A percentile compares a stretch with the other conserved stretches of the same genome.
Conservation (phyloP, 53 echinoderm and acorn worm species). For the Henricia sp. region DNA sequence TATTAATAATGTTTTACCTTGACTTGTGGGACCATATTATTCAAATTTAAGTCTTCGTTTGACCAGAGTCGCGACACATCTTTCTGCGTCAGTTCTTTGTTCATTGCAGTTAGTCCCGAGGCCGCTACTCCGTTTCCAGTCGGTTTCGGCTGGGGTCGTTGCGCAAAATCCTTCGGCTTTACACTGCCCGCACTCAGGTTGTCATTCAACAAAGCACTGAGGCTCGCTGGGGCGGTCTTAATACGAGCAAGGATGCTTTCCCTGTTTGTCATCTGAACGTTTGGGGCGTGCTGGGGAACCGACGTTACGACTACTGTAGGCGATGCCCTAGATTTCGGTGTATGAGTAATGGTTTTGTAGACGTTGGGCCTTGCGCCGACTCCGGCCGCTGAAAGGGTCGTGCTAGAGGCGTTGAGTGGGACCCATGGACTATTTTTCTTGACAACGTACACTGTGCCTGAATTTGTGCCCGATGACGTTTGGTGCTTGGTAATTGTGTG, state of each 20-base stretch:
- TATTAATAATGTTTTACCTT: constrained; percentile 24
- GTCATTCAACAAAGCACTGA: constrained; percentile 20
- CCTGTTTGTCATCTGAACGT: background rate
- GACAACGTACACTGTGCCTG: constrained; percentile 49
- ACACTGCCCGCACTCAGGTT: constrained; percentile 17
- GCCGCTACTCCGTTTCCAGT: constrained; percentile 1
- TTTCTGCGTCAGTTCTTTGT: constrained; percentile 17
- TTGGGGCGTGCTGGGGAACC: background rate
- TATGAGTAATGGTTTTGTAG: constrained; percentile 33
- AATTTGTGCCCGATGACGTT: constrained; percentile 30
- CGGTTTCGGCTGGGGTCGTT: background rate
- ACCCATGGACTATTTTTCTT: constrained; percentile 38
- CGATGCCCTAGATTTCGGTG: background rate
- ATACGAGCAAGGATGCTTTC: background rate
- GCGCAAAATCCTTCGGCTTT: background rate
- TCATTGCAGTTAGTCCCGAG: background rate
- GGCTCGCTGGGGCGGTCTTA: constrained; percentile 35
- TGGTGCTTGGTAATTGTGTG: constrained; percentile 11
- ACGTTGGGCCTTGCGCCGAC: background rate
- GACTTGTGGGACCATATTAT: background rate
- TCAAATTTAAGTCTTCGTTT: constrained; percentile 41
- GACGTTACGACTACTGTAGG: background rate
- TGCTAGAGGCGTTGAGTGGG: background rate
- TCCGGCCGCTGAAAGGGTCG: background rate
- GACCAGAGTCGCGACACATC: constrained; percentile 45